Base-by-base conservation (phyloP, 2,113 vertebrate genomes). In the Triplophysa rosa region DNA sequence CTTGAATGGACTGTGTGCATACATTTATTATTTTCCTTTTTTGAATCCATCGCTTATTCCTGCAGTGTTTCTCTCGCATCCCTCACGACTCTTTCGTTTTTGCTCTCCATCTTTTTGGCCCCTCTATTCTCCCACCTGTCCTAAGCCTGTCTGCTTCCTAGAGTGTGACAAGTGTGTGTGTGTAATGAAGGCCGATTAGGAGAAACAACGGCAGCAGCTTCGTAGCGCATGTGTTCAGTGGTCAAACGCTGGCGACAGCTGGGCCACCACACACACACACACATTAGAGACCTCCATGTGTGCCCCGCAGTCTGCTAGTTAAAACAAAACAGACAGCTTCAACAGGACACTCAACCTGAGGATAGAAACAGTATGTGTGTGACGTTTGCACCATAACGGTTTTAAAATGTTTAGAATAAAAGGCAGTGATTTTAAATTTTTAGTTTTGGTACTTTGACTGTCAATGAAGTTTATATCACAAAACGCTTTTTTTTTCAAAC, bases 231-330 rank as follows among this genome's bases (percentile, higher is more conserved):
- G 80, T 77, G 80, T 33, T 80, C 21, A 70, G n/a, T 45, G 81
- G 83, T 83, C 73, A 82, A 78, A 75, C 23, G 54, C 73, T 47
- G 65, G 58, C 7, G 82, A 82, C 86, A 85, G 83, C 77, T 82
- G 81, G 79, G 67, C 62, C 49, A 68, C n/a, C n/a, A 82, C 67
- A 79, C 62, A 77, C 64, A 67, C 21, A 62, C 29, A 69, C 54
- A 61, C 74, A 24, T 61, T 33, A 47, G 78, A 81, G 70, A 79
- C 59, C 49, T 17, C 71, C 72, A 37, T 24, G 71, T 49, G 58
- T 73, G 33, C 54, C 70, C 65, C 23, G 14, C 78, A 52, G 65
- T 73, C 72, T 65, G 67, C 70, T 37, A 56, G 47, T 17, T 23
- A 23, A 58, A 42, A 54, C 19, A 7, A 54, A 33, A 14, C 33